Conservation (phyloP, 2,888 invertebrate species). For the Heliconius charithonia region DNA sequence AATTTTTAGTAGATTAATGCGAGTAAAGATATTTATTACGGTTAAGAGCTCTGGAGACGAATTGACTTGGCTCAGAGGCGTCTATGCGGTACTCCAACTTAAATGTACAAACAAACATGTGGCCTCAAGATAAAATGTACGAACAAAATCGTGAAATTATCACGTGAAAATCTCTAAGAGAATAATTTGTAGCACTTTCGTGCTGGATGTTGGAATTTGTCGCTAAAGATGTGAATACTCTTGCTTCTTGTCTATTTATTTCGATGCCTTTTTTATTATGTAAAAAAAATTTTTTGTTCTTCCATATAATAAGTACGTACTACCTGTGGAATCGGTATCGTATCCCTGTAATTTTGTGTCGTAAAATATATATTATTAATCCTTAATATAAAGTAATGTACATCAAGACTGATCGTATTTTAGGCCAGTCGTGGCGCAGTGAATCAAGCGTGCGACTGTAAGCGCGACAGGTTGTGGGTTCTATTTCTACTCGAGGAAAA, state of each 20-base stretch:
- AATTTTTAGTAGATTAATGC: neutral
- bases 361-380: too few relatives aligned
- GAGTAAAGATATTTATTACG: slow-evolving; percentile 3
- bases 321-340: too few relatives aligned
- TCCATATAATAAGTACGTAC: too few relatives aligned
- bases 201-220: neutral
- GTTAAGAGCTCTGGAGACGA: neutral
- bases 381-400: too few relatives aligned
- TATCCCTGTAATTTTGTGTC: too few relatives aligned
- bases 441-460: too few relatives aligned
- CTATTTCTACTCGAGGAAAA: too few relatives aligned
- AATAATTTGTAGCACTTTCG: neutral
- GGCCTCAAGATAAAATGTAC: neutral
- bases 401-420: too few relatives aligned
- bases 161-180: neutral
- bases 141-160: neutral
- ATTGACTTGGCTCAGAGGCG: slow-evolving; percentile 1
- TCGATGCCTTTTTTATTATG: neutral
- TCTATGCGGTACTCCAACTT: neutral
- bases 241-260: neutral
- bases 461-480: too few relatives aligned
- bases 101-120: neutral
- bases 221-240: neutral
- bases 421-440: too few relatives aligned
- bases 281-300: neutral